Conservation (phyloP, 2,113 vertebrate genomes). For the Paedocypris sp. region DNA sequence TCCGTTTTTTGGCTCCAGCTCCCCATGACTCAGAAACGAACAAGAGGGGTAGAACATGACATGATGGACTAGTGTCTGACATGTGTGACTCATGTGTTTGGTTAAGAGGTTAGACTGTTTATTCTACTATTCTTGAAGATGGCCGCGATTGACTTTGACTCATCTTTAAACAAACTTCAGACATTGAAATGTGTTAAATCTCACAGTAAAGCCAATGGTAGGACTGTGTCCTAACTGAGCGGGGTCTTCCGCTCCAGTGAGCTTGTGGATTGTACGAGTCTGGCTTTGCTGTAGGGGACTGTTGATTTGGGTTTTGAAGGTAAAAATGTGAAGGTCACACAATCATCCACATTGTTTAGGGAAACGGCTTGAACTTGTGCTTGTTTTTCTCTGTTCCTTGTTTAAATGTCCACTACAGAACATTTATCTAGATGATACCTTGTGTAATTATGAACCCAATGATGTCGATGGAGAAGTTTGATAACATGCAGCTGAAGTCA, state of each 20-base stretch:
- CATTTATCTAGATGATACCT: no score
- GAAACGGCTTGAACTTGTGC: constrained; percentile 8
- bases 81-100: no score
- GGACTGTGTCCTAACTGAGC: neutral
- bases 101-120: no score
- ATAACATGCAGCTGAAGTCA: constrained; percentile 20
- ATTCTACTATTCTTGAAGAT: no score
- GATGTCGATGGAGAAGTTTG: neutral
- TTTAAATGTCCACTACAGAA: no score
- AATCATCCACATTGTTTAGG: constrained; percentile 28
- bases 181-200: neutral
- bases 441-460: no score
- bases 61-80: no score
- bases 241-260: constrained; percentile 10
- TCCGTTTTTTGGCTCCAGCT: no score
- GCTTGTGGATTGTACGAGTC: constrained; percentile 13
- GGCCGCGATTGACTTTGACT: no score
- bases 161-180: neutral
- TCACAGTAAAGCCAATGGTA: neutral
- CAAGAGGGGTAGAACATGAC: no score
- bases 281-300: neutral
- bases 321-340: constrained; percentile 1
- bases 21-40: no score
- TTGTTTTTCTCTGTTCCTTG: neutral
- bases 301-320: neutral